Conservation (phyloP, 1,140 invertebrate genomes). For the Pachypsylla venusta region DNA sequence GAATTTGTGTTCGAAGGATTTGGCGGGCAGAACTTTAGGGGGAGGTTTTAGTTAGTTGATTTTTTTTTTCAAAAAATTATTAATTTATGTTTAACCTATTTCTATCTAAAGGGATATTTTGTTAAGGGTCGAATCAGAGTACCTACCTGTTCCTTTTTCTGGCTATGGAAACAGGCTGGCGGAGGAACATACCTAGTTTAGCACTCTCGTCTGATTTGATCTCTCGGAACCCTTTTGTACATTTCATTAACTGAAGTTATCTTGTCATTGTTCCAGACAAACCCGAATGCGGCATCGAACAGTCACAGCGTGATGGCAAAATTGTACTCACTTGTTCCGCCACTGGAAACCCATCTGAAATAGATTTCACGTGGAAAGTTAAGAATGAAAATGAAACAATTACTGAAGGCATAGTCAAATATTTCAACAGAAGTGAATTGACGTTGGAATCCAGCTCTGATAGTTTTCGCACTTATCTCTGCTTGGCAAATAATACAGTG, state of each 20-base stretch:
- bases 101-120: no score
- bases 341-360: constrained; percentile 60
- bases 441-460: constrained; percentile 45
- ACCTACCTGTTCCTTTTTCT: no score
- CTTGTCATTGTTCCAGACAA: constrained; percentile 42
- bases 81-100: no score
- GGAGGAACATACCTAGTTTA: no score
- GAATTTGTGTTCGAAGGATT: no score
- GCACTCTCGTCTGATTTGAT: no score
- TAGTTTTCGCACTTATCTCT: constrained; percentile 62
- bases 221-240: no score
- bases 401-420: constrained; percentile 37
- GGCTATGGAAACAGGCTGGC: no score
- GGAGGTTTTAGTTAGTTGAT: no score
- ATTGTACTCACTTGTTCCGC: constrained; percentile 65
- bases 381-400: constrained; percentile 67
- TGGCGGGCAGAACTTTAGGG: no score
- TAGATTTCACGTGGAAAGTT: constrained; percentile 68
- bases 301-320: constrained; percentile 50
- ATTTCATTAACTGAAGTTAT: background rate
- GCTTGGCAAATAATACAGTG: constrained; percentile 66
- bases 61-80: no score
- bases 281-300: constrained; percentile 65
- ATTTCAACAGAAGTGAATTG: constrained; percentile 44
- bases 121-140: no score